A percentile compares a stretch with the other conserved stretches of the same genome.
phyloP scores from a whole-genome alignment of 1,140 invertebrate genomes.

The Drosophila oshimai region DNA sequence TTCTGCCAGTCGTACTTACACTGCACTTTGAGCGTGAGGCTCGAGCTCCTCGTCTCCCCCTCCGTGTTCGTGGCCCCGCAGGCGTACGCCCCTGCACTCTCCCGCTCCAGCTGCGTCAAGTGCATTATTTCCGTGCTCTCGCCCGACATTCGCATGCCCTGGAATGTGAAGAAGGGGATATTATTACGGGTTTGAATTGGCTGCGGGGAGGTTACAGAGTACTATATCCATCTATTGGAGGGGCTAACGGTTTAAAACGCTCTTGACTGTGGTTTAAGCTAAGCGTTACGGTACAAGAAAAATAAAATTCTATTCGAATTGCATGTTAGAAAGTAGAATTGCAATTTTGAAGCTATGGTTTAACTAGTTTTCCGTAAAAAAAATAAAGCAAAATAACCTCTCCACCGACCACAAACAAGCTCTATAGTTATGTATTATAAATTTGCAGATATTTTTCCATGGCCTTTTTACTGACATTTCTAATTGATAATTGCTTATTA shows the following conservation, averaged over 20 bases:
- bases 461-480: too few species aligned
- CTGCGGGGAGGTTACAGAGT: neutral
- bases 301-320: too few species aligned
- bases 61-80: conserved; percentile 88
- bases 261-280: neutral
- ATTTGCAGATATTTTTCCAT: too few species aligned
- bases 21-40: conserved; percentile 86
- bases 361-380: too few species aligned
- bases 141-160: conserved; percentile 83
- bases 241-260: neutral
- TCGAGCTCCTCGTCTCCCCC: conserved; percentile 86
- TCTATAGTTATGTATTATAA: too few species aligned
- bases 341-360: too few species aligned
- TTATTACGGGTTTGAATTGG: neutral
- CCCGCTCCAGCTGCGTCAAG: conserved; percentile 83
- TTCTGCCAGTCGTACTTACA: conserved; percentile 85
- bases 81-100: conserved; percentile 86
- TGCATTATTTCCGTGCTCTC: conserved; percentile 83
- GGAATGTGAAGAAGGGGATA: conserved; percentile 18
- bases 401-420: too few species aligned
- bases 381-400: too few species aligned
- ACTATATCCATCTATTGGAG: neutral
- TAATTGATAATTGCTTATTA: too few species aligned
- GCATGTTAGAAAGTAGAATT: neutral
- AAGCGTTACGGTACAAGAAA: neutral